Base-by-base conservation (phyloP, 2,888 invertebrate genomes). In the Andrena praecox region DNA sequence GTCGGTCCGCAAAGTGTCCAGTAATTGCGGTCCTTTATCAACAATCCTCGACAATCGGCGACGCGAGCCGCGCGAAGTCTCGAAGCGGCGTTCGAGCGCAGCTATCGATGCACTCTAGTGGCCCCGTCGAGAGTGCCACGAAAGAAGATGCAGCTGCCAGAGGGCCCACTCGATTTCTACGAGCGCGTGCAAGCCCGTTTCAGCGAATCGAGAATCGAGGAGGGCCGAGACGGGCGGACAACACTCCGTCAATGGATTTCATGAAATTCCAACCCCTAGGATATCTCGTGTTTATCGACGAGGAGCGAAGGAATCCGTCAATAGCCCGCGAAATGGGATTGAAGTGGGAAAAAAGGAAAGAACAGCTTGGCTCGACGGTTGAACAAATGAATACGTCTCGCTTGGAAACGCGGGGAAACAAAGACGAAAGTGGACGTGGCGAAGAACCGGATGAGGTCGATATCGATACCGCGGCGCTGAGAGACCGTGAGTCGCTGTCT, bases 401-500 rank as follows among this genome's bases (percentile, higher is more conserved):
- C 27, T 5, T 42, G 31, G 16, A 24, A 6, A 7, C 12, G 16
- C 20, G 66, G 52, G 31, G 52, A 56, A 35, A 35, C 59, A 42
- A 62, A 56, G 42, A 8, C 52, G 20, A 63, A 59, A 35, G 24
- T n/a, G 62, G 29, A 54, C 33, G 50, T 20, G 24, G 31, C n/a
- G 73, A 70, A 73, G 62, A 74, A 77, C 31, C 64, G 71, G 16
- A 8, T 31, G 52, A 5, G 8, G 52, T 29, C 42, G 60, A 66
- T 66, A 82, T 73, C 75, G 79, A 84, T 78, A 82, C 59, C 35
- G 33, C 50, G 56, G 8, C 5, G 48, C 24, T 27, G 52, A 79
- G 63, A 72, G 62, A 81, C 84, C 82, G 67, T 76, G 78, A 73
- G 48, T 66, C 35, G n/a, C 12, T 69, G 82, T 82, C 84, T 84